These are phyloP conservation scores for Rhinolophus sinicus DNA, from an alignment of 2,113 vertebrate genomes.

Conservation along the genomic window DNA sequence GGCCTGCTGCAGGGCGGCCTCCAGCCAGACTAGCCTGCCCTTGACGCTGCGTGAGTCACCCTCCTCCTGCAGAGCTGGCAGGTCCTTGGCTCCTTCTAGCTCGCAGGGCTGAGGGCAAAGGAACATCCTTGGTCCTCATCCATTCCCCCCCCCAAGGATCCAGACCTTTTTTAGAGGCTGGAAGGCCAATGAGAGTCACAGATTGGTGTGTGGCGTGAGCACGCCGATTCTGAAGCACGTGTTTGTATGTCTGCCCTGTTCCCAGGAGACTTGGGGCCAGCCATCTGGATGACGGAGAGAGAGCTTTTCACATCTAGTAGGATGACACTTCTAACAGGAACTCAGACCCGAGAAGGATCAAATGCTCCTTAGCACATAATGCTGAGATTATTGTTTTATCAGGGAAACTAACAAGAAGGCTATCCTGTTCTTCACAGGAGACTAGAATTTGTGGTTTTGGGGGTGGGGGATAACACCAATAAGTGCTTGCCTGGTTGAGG, in stretches of 20 bases:
- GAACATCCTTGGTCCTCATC: not conserved
- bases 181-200: not conserved
- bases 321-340: not conserved
- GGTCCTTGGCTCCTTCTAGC: not conserved
- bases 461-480: not conserved
- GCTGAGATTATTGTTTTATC: not conserved
- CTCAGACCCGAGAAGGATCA: not conserved
- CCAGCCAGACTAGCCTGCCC: slow-evolving; percentile 87
- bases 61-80: slow-evolving; percentile 77
- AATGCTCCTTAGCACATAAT: not conserved
- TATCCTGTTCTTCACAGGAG: not conserved
- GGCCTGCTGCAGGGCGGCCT: slow-evolving; percentile 87
- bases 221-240: not conserved
- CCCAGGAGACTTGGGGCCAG: not conserved
- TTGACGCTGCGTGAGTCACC: slow-evolving; percentile 85
- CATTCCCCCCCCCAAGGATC: not conserved
- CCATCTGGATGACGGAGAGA: not conserved
- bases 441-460: not conserved
- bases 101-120: slow-evolving; percentile 20
- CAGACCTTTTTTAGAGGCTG: not conserved
- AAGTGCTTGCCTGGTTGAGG: not conserved
- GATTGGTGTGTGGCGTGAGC: not conserved
- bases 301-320: not conserved
- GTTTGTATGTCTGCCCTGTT: not conserved
- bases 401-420: not conserved